Percentiles rank a stretch among this genome's conserved stretches.
Evolutionary conservation across 2,888 invertebrate species (phyloP).

Genomic region (Spodoptera exigua): DNA sequence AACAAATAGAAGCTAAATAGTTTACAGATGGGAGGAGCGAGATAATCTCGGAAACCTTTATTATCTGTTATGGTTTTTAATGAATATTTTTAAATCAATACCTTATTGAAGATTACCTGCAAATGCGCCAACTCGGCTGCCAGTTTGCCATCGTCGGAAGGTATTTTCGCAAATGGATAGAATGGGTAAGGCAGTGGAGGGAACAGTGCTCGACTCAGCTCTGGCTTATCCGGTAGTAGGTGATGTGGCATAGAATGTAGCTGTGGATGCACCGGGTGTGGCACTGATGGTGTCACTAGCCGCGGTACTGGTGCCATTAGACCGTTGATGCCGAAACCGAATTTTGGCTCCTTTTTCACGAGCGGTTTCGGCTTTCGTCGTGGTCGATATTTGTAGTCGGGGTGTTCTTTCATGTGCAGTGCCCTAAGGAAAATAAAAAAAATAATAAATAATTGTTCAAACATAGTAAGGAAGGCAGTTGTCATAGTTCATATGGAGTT

Average conservation of each 20-base stretch:
- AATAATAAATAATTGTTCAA: slow-evolving; percentile 1
- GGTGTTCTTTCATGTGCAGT: slow-evolving; percentile 97
- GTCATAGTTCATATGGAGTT: neutral
- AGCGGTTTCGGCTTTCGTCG: slow-evolving; percentile 95
- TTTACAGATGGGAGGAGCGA: too few species aligned
- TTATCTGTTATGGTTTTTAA: too few species aligned
- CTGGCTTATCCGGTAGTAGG: slow-evolving; percentile 89
- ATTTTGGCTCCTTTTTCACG: slow-evolving; percentile 94
- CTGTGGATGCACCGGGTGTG: slow-evolving; percentile 81
- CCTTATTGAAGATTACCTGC: slow-evolving; percentile 72
- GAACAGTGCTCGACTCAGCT: slow-evolving; percentile 91
- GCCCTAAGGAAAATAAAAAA: slow-evolving; percentile 89
- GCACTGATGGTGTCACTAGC: slow-evolving; percentile 79
- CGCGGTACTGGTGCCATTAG: slow-evolving; percentile 90
- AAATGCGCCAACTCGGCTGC: slow-evolving; percentile 92
- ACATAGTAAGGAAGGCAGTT: neutral
- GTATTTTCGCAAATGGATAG: slow-evolving; percentile 91
- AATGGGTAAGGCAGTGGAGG: slow-evolving; percentile 92
- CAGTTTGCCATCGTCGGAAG: slow-evolving; percentile 87
- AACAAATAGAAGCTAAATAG: too few species aligned
- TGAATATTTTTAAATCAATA: slow-evolving; percentile 30
- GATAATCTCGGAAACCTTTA: too few species aligned
- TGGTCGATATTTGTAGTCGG: slow-evolving; percentile 97
- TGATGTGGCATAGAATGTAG: slow-evolving; percentile 83
- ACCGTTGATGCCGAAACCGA: slow-evolving; percentile 91